Base-by-base conservation (phyloP, 2,888 invertebrate species). In the Coelinius sp. region DNA sequence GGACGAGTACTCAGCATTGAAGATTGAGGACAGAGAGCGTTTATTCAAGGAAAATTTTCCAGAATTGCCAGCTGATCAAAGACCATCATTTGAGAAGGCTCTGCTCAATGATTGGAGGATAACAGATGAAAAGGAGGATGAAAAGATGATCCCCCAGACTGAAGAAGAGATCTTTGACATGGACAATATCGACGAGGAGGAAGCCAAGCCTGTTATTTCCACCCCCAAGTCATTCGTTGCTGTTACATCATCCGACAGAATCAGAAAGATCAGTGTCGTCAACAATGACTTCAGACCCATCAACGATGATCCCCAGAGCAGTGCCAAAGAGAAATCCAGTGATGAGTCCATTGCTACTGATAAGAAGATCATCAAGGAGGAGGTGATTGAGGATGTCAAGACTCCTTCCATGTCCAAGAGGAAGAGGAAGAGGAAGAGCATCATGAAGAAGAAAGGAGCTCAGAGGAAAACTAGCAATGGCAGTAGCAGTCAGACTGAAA, bases 381-480 rank as follows among this genome's bases (percentile, higher is more conserved):
- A 85, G 31, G 78, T 74, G 0, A 84, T 77, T 4, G 91, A 91
- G 20, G 91, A 91, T 24, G 69, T 80, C 0, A 92, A 92, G 79
- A 89, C 85, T 59, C 91, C 90, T 75, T 91, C 89, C 53, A 91
- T 90, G 17, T 82, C 85, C 72, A 95, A 95, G 84, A 93, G 94
- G 86, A 94, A 94, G 86, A 92, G 94, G 69, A 93, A 94, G 78
- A 93, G 94, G 89, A 94, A 93, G 90, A 92, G 92, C 38, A 90
- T 93, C 78, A 92, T 94, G 88, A 95, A 94, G 88, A 94, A 94
- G 89, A 95, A 95, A 85, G 93, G 93, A 80, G 89, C 91, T 0
- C 93, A 93, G 81, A 91, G 94, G 71, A 94, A 94, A 83, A 91
- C 92, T 0, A 88, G 84, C 71, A 85, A 82, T 72, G 86, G 83